phyloP scores from a whole-genome alignment of 2,113 vertebrate species.

The Anolis carolinensis region DNA sequence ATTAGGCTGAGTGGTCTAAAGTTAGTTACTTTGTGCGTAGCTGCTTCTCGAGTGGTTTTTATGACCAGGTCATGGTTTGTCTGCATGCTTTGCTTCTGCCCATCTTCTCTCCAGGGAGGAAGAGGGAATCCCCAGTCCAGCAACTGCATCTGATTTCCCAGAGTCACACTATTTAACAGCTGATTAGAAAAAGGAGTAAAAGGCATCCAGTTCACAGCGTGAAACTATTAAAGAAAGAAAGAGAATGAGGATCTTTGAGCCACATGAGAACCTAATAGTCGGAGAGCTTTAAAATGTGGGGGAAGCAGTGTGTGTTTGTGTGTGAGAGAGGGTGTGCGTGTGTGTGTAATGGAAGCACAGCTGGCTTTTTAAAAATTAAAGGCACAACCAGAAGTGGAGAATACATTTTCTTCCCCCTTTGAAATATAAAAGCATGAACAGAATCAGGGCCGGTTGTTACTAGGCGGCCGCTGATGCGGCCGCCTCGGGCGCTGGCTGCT shows the following conservation, averaged over 20 bases:
- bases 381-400: background rate
- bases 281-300: background rate
- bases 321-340: background rate
- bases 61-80: background rate
- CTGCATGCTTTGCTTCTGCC: accelerated
- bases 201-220: background rate
- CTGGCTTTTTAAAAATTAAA: background rate
- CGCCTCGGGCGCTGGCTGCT: too few relatives aligned
- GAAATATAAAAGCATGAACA: background rate
- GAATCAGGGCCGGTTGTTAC: too few relatives aligned
- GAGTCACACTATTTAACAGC: background rate
- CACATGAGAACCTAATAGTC: background rate
- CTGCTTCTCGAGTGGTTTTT: background rate
- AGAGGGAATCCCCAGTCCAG: background rate
- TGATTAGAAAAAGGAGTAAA: background rate
- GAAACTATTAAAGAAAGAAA: background rate
- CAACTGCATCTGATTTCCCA: background rate
- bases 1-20: background rate
- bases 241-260: background rate
- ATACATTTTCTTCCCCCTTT: background rate
- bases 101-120: background rate
- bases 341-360: background rate
- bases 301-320: background rate
- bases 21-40: background rate
- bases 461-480: too few relatives aligned